A percentile compares a stretch with the other conserved stretches of the same genome.
Evolutionary conservation across 2,888 invertebrate genomes (phyloP).

Genomic region (Cynaeus angustus): DNA sequence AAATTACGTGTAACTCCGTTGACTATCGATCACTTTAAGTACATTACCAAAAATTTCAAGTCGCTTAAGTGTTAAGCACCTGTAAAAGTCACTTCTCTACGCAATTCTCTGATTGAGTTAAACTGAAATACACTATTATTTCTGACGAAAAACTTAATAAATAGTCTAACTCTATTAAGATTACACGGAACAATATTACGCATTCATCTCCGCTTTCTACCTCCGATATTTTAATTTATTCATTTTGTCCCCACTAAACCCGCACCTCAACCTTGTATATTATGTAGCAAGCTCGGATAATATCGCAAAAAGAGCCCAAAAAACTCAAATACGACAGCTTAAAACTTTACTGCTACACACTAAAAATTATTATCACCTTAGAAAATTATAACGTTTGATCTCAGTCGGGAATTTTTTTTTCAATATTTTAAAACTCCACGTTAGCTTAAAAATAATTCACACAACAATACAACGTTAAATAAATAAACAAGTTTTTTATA

Average conservation of each 20-base stretch:
- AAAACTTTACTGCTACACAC: too few relatives aligned
- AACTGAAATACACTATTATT: slow-evolving; percentile 13
- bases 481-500: too few relatives aligned
- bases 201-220: slow-evolving; percentile 3
- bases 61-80: slow-evolving; percentile 3
- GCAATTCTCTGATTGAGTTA: slow-evolving; percentile 31
- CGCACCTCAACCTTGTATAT: too few relatives aligned
- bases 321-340: too few relatives aligned
- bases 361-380: too few relatives aligned
- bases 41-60: not conserved
- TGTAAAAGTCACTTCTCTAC: slow-evolving; percentile 12
- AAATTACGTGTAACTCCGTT: slow-evolving; percentile 6
- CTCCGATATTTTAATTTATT: slow-evolving; percentile 26
- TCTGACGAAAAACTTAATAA: slow-evolving; percentile 6
- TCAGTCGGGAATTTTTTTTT: too few relatives aligned
- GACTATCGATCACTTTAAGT: slow-evolving; percentile 3
- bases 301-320: too few relatives aligned
- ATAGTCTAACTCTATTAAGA: slow-evolving; percentile 22
- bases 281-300: too few relatives aligned
- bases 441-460: not conserved
- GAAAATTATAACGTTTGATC: too few relatives aligned
- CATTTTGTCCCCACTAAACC: too few relatives aligned
- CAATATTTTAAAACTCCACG: too few relatives aligned
- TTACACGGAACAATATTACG: too few relatives aligned
- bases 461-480: not conserved